Evolutionary conservation across 1,140 invertebrate genomes (phyloP), one percentile per base, ranked within the genome.

Genomic region (Nebria ingens): DNA sequence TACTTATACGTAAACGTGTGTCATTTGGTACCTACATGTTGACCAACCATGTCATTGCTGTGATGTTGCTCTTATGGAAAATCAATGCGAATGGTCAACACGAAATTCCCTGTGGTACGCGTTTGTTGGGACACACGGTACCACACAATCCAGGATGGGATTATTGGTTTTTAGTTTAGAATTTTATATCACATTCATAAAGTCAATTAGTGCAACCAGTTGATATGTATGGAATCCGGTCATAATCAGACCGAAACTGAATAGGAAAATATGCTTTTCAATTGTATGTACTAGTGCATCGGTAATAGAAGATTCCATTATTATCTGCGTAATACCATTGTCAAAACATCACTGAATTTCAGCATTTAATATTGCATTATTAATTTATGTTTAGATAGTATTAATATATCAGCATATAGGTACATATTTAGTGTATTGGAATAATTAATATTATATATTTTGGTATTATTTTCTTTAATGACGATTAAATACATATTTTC

Each of bases 1-100:
- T n/a, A n/a, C n/a, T n/a, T n/a, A n/a, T n/a, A n/a, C n/a, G n/a
- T n/a, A n/a, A n/a, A n/a, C n/a, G n/a, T n/a, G n/a, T n/a, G n/a
- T n/a, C n/a, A n/a, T n/a, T n/a, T n/a, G n/a, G n/a, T n/a, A n/a
- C n/a, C n/a, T n/a, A n/a, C n/a, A n/a, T n/a, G n/a, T n/a, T n/a
- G n/a, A n/a, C n/a, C n/a, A n/a, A n/a, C n/a, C n/a, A n/a, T 34
- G 25, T 34, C 25, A n/a, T 34, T 34, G 25, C 6, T 34, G 25
- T 34, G 25, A 9, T 9, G 40, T 45, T 11, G 40, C 40, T 17
- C 40, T 45, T 45, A 45, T 45, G 40, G 40, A 45, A 45, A 45
- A 45, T 45, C 40, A 45, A 45, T 45, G 40, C 17, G 6, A 45
- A 11, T 45, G 40, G 9, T 45, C 40, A 45, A 34, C 40, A 45